phyloP scores from a whole-genome alignment of 2,113 vertebrate genomes.

The Catagonus wagneri region DNA sequence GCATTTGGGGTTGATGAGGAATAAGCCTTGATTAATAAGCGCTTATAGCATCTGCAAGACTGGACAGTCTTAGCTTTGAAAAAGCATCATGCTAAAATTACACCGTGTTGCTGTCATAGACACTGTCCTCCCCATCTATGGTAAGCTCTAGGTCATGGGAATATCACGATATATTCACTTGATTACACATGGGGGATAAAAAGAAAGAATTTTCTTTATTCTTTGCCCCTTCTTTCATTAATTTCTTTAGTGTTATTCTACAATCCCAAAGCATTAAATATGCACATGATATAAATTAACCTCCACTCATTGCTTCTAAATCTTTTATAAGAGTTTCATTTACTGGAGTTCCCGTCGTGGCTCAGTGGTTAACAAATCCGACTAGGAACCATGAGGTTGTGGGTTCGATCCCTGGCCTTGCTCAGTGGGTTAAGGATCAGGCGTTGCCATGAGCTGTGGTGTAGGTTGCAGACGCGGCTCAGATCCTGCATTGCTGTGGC shows the following conservation, averaged over 20 bases:
- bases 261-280: constrained; percentile 26
- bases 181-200: neutral
- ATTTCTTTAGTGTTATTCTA: constrained; percentile 16
- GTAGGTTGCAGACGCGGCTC: no score
- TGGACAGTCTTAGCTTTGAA: neutral
- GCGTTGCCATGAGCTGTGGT: no score
- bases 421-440: no score
- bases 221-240: constrained; percentile 8
- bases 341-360: no score
- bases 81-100: constrained; percentile 16
- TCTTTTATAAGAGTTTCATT: constrained; percentile 39
- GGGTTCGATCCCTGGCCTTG: no score
- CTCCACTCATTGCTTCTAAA: constrained; percentile 28
- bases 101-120: neutral
- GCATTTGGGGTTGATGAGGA: neutral
- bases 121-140: neutral
- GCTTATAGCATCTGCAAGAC: neutral
- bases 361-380: no score
- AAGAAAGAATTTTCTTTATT: constrained; percentile 20
- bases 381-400: no score
- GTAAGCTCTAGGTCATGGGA: neutral
- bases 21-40: constrained; percentile 6
- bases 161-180: neutral
- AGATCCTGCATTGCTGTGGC: no score
- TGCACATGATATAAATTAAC: neutral